Percentiles rank a stretch among this genome's conserved stretches.
These are phyloP conservation scores for Melinaea marsaeus DNA, from an alignment of 2,888 invertebrate species.

Conservation along the genomic window DNA sequence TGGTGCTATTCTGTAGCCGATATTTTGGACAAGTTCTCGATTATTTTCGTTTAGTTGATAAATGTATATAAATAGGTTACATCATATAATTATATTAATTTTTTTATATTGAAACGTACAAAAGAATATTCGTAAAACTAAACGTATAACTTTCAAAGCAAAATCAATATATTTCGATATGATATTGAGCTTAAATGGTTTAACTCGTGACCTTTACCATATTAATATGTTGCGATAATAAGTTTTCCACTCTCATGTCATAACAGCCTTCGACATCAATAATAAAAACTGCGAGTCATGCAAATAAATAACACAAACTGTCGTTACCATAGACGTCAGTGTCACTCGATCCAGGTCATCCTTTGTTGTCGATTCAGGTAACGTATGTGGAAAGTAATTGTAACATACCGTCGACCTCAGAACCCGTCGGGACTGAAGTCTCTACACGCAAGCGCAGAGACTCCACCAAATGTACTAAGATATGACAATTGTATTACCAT, in stretches of 20 bases:
- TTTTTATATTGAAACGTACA: no score
- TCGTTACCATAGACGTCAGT: conserved; percentile 9
- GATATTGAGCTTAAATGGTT: no score
- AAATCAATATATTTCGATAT: no score
- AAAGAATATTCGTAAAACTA: no score
- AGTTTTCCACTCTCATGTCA: background rate
- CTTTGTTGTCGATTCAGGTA: conserved; percentile 52
- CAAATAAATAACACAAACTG: conserved; percentile 9
- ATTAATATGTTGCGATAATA: conserved; percentile 7
- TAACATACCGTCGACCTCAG: conserved; percentile 52
- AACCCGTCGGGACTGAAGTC: conserved; percentile 48
- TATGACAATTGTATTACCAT: conserved; percentile 12
- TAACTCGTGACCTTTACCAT: no score
- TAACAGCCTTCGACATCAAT: conserved; percentile 9
- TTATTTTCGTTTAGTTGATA: no score
- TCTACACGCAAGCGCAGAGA: conserved; percentile 37
- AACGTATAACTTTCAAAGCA: no score
- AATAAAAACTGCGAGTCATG: conserved; percentile 12
- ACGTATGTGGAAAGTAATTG: conserved; percentile 64
- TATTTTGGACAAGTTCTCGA: no score
- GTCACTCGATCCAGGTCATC: conserved; percentile 32
- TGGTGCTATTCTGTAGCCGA: no score
- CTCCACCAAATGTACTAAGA: conserved; percentile 7
- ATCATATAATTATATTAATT: no score
- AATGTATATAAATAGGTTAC: no score